Base-by-base conservation (phyloP, 2,113 vertebrate genomes). In the Cricetomys ansorgei region DNA sequence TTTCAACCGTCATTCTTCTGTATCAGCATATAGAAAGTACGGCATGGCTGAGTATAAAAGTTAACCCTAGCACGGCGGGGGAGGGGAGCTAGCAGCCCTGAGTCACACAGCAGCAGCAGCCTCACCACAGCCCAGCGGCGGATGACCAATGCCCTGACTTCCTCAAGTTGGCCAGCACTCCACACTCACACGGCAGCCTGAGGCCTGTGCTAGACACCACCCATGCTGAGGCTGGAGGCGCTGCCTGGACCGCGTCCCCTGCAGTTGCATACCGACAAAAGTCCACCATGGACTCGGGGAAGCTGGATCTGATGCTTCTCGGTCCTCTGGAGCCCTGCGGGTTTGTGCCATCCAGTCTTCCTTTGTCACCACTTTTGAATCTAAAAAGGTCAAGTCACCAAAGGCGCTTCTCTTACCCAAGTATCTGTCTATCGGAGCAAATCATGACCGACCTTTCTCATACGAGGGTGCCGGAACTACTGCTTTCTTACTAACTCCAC, bases 381-480 rank as follows among this genome's bases (percentile, higher is more conserved):
- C 55, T 29, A 43, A 77, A n/a, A 80, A 77, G 43, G 25, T 76
- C 62, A 88, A 85, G 92, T 59, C 16, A 23, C 40, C 81, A 88
- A 96, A 89, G 65, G 89, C 75, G 31, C 89, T 70, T 69, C 65
- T 81, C 17, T 76, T 55, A 69, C 34, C 29, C 43, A 91, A 92
- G 85, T 53, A 92, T n/a, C 81, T 59, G 73, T 88, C n/a, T 88
- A 64, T 31, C 88, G 57, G 84, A 45, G 80, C 64, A 62, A 92
- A 90, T 85, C 7, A 55, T 12, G 45, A 87, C 53, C 45, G 50
- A 0, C 55, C 70, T 43, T 70, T 94, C 87, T 65, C 59, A 65
- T 4, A 65, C 8, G 67, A 76, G n/a, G 57, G 50, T 83, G 29
- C 50, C 59, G 65, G 0, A 37, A 7, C 70, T 53, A 37, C 67